Percentiles rank a stretch among this genome's conserved stretches.
phyloP scores from a whole-genome alignment of 1,140 invertebrate species.

The Anastatus disparis region DNA sequence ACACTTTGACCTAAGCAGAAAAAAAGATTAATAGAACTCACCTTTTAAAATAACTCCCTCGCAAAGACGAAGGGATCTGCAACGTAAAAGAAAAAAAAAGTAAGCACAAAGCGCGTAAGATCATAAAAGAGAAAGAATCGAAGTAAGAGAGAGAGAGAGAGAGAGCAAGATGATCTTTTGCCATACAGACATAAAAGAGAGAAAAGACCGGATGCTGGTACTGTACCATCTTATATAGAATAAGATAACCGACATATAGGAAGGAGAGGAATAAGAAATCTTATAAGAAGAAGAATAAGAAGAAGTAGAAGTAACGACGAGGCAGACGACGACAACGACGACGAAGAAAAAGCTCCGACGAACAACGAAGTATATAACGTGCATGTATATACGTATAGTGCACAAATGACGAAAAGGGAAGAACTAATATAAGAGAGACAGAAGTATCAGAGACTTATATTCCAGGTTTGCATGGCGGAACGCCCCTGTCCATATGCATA shows the following conservation, averaged over 20 bases:
- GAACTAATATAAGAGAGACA: slow-evolving; percentile 13
- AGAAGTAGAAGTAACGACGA: background rate
- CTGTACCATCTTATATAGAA: background rate
- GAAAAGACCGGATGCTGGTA: slow-evolving; percentile 14
- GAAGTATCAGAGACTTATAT: slow-evolving; percentile 47
- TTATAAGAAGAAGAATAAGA: background rate
- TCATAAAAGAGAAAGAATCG: background rate
- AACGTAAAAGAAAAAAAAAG: background rate
- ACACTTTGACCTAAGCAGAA: too few relatives aligned
- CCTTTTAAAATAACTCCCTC: slow-evolving; percentile 17
- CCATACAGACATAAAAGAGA: background rate
- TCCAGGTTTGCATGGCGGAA: slow-evolving; percentile 63
- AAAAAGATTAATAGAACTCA: background rate
- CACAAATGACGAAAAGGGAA: slow-evolving; percentile 18
- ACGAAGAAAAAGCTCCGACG: background rate
- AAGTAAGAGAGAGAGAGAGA: background rate
- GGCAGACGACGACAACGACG: background rate
- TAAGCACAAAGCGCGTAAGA: too few relatives aligned
- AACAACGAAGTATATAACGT: too few relatives aligned
- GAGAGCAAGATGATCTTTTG: too few relatives aligned
- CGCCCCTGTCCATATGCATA: slow-evolving; percentile 55
- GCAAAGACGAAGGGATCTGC: too few relatives aligned
- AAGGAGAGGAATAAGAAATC: background rate
- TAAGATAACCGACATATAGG: slow-evolving; percentile 19
- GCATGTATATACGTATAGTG: too few relatives aligned